Evolutionary conservation across 1,140 invertebrate species (phyloP).

Genomic region (Hylyphantes graminicola): DNA sequence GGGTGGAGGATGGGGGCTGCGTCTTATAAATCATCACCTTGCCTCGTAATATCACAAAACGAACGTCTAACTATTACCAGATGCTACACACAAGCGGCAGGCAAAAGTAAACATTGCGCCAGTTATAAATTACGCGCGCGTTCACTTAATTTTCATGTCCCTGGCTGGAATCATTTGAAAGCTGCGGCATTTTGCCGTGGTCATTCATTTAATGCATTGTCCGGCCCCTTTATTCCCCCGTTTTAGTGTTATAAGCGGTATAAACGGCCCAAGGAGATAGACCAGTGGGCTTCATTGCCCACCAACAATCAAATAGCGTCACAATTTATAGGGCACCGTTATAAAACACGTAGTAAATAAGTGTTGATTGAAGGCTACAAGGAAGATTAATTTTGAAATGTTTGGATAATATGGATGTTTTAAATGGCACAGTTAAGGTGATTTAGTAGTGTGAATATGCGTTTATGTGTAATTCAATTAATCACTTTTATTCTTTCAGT

Average conservation of each 20-base stretch:
- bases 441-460: not conserved
- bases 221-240: constrained; percentile 25
- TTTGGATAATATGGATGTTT: not conserved
- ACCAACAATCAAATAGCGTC: constrained; percentile 25
- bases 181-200: constrained; percentile 32
- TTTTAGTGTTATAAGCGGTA: constrained; percentile 26
- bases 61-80: constrained; percentile 58
- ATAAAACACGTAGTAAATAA: not conserved
- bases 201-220: constrained; percentile 47
- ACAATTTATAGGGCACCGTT: constrained; percentile 14
- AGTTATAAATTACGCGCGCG: constrained; percentile 37
- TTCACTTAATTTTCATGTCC: constrained; percentile 52
- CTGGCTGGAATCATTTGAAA: constrained; percentile 44
- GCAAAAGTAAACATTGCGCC: constrained; percentile 50
- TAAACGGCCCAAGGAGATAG: constrained; percentile 10
- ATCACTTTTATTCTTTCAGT: not conserved
- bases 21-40: constrained; percentile 59
- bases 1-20: constrained; percentile 37
- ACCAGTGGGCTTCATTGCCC: constrained; percentile 12
- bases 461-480: not conserved
- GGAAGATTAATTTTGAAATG: not conserved
- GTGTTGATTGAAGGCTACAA: not conserved
- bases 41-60: constrained; percentile 56
- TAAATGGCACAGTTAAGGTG: not conserved
- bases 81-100: constrained; percentile 47